Evolutionary conservation across 2,797 vertebrate species (phyloP).

Genomic region (Psittacula echo): DNA sequence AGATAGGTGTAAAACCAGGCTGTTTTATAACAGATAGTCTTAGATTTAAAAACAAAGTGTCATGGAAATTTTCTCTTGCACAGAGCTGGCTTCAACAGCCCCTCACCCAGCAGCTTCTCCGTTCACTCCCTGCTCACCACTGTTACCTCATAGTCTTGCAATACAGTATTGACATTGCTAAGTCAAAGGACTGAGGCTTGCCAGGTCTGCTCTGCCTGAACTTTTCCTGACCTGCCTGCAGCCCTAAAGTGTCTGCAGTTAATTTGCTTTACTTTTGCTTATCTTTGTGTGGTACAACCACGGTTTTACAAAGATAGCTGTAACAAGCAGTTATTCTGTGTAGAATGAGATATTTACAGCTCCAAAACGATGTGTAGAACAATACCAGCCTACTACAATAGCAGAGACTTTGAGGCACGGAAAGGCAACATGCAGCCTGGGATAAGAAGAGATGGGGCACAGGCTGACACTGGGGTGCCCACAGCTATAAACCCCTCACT

Average conservation of each 20-base stretch:
- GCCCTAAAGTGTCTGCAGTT: not conserved
- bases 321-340: not conserved
- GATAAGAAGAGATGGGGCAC: not conserved
- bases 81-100: not conserved
- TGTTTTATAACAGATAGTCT: not conserved
- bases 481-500: not conserved
- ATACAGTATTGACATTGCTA: not conserved
- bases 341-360: not conserved
- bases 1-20: not conserved
- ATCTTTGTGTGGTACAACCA: not conserved
- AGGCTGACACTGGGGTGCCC: not conserved
- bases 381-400: not conserved
- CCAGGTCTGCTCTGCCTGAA: not conserved
- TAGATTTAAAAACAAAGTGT: not conserved
- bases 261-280: not conserved
- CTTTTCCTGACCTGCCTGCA: not conserved
- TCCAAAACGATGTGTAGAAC: not conserved
- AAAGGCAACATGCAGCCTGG: not conserved
- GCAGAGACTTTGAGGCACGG: not conserved
- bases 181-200: not conserved
- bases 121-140: not conserved
- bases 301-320: not conserved
- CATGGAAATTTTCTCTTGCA: not conserved
- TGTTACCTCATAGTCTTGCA: rapidly evolving
- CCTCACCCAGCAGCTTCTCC: not conserved